phyloP scores from a whole-genome alignment of 2,888 invertebrate species.

The Troides helena region DNA sequence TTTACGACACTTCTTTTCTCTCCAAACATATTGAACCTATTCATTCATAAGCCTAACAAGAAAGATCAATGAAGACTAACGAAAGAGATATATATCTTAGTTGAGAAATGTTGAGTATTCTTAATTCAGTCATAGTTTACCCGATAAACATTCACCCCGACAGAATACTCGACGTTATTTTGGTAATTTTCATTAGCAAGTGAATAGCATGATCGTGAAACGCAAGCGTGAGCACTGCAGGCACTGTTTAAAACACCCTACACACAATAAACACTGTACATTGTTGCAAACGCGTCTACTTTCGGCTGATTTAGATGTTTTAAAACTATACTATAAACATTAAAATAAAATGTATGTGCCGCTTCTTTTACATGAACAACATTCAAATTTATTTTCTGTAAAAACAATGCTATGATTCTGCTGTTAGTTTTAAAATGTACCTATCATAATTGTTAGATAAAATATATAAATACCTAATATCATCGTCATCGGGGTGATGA shows the following conservation, averaged over 20 bases:
- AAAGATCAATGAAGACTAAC: background rate
- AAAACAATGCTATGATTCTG: background rate
- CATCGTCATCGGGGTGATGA: constrained; percentile 82
- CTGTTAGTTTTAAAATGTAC: no score
- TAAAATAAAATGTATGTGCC: constrained; percentile 11
- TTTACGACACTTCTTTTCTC: no score
- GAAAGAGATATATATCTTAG: background rate
- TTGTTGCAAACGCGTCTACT: constrained; percentile 6
- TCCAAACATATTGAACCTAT: no score
- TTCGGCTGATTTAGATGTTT: constrained; percentile 21
- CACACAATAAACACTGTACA: constrained; percentile 17
- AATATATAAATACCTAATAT: constrained; percentile 60
- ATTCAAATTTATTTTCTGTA: background rate
- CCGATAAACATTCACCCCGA: background rate
- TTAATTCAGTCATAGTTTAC: background rate
- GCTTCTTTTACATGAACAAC: background rate
- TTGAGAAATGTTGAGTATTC: background rate
- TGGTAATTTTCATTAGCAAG: constrained; percentile 25
- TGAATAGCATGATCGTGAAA: constrained; percentile 19
- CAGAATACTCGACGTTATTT: constrained; percentile 9
- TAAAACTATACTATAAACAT: constrained; percentile 6
- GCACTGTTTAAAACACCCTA: constrained; percentile 15
- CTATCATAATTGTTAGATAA: no score
- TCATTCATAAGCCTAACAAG: no score
- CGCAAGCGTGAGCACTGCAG: constrained; percentile 19